Conservation (phyloP, 2,888 invertebrate genomes). For the Polietes domitor region DNA sequence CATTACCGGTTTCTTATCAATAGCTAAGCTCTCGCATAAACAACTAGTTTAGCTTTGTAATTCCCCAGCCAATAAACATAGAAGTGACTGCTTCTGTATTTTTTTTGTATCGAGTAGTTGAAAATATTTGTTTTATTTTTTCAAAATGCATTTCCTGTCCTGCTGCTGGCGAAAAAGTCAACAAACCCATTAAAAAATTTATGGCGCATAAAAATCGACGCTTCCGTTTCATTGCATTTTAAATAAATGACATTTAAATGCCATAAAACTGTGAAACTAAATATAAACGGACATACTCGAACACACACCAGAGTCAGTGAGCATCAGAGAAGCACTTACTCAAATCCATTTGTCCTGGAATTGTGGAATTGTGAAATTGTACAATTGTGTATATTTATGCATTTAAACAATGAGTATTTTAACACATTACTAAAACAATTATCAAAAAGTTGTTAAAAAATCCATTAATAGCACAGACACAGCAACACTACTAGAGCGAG, state of each 20-base stretch:
- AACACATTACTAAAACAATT: slow-evolving; percentile 63
- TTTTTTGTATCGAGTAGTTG: too few species aligned
- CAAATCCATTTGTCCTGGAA: slow-evolving; percentile 2
- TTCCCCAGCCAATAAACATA: background rate
- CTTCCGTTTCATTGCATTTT: slow-evolving; percentile 69
- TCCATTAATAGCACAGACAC: slow-evolving; percentile 26
- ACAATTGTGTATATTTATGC: slow-evolving; percentile 40
- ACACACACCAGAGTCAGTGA: background rate
- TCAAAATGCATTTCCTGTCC: slow-evolving; percentile 3
- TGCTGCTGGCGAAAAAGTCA: slow-evolving; percentile 69
- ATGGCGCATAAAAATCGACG: slow-evolving; percentile 71
- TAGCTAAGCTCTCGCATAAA: slow-evolving; percentile 18
- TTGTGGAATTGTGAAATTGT: background rate
- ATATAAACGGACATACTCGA: slow-evolving; percentile 38
- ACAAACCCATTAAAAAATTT: slow-evolving; percentile 76
- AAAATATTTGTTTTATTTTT: background rate
- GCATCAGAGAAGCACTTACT: slow-evolving; percentile 21
- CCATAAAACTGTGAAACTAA: slow-evolving; percentile 53
- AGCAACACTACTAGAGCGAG: background rate
- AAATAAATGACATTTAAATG: slow-evolving; percentile 64
- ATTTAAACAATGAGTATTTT: slow-evolving; percentile 60
- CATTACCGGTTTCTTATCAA: slow-evolving; percentile 21
- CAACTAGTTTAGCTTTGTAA: slow-evolving; percentile 7
- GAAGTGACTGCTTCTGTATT: background rate
- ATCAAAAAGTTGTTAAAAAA: slow-evolving; percentile 47